Evolutionary conservation across 2,113 vertebrate genomes (phyloP).

Genomic region (Telmatochromis bifrenatus): DNA sequence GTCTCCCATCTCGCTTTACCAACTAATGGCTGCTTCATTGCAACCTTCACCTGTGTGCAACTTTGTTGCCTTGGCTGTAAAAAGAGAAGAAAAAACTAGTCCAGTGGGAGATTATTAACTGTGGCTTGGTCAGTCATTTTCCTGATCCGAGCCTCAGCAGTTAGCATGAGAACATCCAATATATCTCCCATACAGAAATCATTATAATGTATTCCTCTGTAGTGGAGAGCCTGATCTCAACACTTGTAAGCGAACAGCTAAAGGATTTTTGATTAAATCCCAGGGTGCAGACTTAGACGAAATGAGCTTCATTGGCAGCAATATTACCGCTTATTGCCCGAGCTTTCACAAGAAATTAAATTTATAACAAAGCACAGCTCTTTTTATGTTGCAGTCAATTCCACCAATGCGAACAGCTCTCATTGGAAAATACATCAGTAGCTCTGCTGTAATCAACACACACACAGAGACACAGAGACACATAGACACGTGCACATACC

Average conservation of each 20-base stretch:
- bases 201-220: slow-evolving; percentile 34
- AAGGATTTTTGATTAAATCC: slow-evolving; percentile 48
- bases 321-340: slow-evolving; percentile 34
- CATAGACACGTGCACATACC: neutral
- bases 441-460: neutral
- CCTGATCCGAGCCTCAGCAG: slow-evolving; percentile 17
- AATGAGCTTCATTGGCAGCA: slow-evolving; percentile 22
- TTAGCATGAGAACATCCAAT: slow-evolving; percentile 17
- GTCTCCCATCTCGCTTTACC: neutral
- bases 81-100: slow-evolving; percentile 10
- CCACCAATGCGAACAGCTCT: slow-evolving; percentile 2
- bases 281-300: slow-evolving; percentile 6
- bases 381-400: neutral
- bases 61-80: neutral
- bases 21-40: neutral
- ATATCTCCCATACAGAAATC: slow-evolving; percentile 55
- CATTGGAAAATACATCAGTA: neutral
- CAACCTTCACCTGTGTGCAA: slow-evolving; percentile 14
- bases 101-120: slow-evolving; percentile 52
- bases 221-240: neutral
- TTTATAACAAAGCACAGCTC: slow-evolving; percentile 28
- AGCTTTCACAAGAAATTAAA: slow-evolving; percentile 15
- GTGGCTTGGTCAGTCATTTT: slow-evolving; percentile 35
- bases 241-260: slow-evolving; percentile 13
- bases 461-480: neutral